A percentile compares a stretch with the other conserved stretches of the same genome.
These are phyloP conservation scores for Taxidea taxus DNA, from an alignment of 2,113 vertebrate species.

Conservation along the genomic window DNA sequence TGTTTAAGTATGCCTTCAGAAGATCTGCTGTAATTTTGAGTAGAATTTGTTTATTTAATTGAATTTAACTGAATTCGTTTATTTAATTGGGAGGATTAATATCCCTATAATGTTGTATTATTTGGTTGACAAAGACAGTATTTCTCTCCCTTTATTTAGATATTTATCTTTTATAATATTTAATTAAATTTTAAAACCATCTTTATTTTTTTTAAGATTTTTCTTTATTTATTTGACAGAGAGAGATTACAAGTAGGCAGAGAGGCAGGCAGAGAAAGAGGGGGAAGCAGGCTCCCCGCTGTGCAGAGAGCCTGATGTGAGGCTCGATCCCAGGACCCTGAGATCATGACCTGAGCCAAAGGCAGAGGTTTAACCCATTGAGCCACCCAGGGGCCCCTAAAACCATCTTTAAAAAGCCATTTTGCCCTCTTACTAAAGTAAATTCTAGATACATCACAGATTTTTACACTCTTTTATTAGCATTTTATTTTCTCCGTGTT, in stretches of 20 bases:
- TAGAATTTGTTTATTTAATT: background rate
- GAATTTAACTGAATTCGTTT: too few relatives aligned
- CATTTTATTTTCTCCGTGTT: background rate
- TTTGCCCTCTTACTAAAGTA: background rate
- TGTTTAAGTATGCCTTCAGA: background rate
- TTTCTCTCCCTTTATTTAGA: background rate
- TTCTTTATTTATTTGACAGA: too few relatives aligned
- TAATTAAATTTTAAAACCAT: background rate
- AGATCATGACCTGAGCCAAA: too few relatives aligned
- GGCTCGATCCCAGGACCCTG: too few relatives aligned
- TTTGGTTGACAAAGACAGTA: background rate
- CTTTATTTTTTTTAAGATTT: too few relatives aligned
- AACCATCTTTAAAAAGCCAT: background rate
- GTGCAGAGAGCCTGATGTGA: too few relatives aligned
- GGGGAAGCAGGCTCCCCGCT: too few relatives aligned
- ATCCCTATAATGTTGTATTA: background rate
- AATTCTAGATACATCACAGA: background rate
- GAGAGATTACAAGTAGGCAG: too few relatives aligned
- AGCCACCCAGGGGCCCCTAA: too few relatives aligned
- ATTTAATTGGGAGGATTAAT: background rate
- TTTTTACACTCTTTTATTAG: background rate
- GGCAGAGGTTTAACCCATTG: too few relatives aligned
- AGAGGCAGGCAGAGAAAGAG: too few relatives aligned
- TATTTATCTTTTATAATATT: background rate
- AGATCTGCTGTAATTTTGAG: background rate